phyloP scores from a whole-genome alignment of 2,888 invertebrate genomes.

The Epinotia ramella region DNA sequence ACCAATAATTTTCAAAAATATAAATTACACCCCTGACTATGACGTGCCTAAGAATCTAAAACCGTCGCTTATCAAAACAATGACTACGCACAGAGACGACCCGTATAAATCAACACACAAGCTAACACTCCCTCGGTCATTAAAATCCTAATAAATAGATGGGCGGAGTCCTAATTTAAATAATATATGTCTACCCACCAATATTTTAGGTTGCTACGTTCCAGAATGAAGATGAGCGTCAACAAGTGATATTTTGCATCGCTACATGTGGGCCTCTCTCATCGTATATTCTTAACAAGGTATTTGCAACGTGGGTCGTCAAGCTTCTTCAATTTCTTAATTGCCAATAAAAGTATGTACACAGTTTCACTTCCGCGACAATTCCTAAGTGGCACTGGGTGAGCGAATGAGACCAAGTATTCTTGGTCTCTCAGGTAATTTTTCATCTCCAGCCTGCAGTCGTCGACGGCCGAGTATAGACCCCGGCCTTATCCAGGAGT shows the following conservation, averaged over 20 bases:
- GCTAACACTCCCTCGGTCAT: constrained; percentile 25
- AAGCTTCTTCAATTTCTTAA: no score
- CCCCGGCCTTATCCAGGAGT: no score
- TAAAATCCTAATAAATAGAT: constrained; percentile 40
- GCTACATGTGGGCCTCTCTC: constrained; percentile 1
- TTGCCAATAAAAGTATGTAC: no score
- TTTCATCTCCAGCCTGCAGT: no score
- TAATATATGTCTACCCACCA: constrained; percentile 32
- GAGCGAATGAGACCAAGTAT: no score
- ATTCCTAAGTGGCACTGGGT: no score
- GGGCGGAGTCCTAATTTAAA: constrained; percentile 30
- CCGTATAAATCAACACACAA: constrained; percentile 23
- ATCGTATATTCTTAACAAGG: background rate
- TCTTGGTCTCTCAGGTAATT: no score
- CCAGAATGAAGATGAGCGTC: constrained; percentile 27
- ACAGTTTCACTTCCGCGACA: no score
- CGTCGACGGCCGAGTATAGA: no score
- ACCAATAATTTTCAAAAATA: no score
- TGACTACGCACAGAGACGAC: background rate
- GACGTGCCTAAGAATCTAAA: background rate
- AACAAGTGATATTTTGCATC: constrained; percentile 36
- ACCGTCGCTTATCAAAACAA: constrained; percentile 22
- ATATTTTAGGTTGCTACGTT: constrained; percentile 33
- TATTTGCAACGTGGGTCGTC: background rate
- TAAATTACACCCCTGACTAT: no score